Conservation (phyloP, 2,113 vertebrate genomes). For the Loxodonta africana region DNA sequence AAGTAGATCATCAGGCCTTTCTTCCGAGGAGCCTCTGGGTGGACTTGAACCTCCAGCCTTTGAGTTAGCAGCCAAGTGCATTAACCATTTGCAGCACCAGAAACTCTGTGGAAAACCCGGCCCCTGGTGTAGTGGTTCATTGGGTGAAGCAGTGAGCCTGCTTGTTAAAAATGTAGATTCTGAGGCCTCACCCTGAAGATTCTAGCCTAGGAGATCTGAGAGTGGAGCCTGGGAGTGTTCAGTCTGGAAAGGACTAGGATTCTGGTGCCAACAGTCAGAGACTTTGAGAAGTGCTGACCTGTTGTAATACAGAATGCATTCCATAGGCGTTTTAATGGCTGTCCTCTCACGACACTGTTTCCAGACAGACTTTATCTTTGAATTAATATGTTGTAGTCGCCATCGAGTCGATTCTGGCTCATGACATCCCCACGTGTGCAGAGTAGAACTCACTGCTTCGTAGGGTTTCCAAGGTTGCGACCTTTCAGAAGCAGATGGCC, state of each 20-base stretch:
- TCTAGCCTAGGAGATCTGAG: neutral
- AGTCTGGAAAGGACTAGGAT: neutral
- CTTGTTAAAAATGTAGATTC: neutral
- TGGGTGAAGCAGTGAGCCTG: neutral
- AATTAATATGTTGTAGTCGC: neutral
- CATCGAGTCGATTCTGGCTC: neutral
- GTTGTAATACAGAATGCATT: too few species aligned
- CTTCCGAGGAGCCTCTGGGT: neutral
- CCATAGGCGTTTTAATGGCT: neutral
- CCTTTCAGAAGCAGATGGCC: too few species aligned
- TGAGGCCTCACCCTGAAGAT: neutral
- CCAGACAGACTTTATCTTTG: neutral
- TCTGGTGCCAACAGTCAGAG: neutral
- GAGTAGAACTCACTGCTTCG: too few species aligned
- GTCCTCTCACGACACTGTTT: neutral
- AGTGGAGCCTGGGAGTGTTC: neutral
- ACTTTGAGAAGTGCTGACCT: neutral
- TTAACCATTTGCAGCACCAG: neutral
- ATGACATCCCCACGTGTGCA: neutral
- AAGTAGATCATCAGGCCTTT: neutral
- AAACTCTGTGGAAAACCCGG: neutral
- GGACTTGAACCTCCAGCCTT: neutral
- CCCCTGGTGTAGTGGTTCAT: neutral
- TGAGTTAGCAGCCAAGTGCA: neutral
- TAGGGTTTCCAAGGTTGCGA: too few species aligned